Base-by-base conservation (phyloP, 2,797 vertebrate genomes). In the Coreius guichenoti region DNA sequence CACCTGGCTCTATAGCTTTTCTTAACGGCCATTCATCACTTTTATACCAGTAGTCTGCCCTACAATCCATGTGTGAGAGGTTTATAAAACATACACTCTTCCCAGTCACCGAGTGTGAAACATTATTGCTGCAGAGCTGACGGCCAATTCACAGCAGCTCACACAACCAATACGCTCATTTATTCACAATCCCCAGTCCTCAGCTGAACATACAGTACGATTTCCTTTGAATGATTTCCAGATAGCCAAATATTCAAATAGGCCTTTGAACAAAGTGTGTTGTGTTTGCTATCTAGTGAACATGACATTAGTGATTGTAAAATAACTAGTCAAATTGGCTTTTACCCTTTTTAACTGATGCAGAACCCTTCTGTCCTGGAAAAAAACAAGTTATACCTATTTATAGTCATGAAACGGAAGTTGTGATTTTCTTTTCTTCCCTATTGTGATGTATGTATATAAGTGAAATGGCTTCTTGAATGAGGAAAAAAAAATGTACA, bases 21-120 rank as follows among this genome's bases (percentile, higher is more conserved):
- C 83, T 87, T 86, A 74, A 21, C 7, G 3, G 81, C 82, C 29
- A 74, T 88, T 86, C 82, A 87, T 89, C 87, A 89, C 69, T 19
- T 83, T 89, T 82, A 89, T 58, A 83, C 85, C 82, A 76, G 54
- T 76, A 45, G 79, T 56, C 78, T 36, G 43, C 65, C 72, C 61
- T 58, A 43, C 54, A 63, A 72, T 80, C 21, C 43, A 39, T 16
- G 61, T 77, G 69, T 67, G 81, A 84, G 81, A 74, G 82, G 82
- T 86, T 84, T 80, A 86, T 83, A 82, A 78, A 75, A 79, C 83
- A 72, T 13, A 67, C 45, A 43, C 43, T 58, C 47, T 51, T 61
- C 78, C 43, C 36, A 68, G 56, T 51, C 19, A 11, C n/a, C 70
- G 45, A 49, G 33, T 39, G 76, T 80, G 77, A 81, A 81, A 78